phyloP scores from a whole-genome alignment of 1,140 invertebrate genomes.

The Chelonus insularis region DNA sequence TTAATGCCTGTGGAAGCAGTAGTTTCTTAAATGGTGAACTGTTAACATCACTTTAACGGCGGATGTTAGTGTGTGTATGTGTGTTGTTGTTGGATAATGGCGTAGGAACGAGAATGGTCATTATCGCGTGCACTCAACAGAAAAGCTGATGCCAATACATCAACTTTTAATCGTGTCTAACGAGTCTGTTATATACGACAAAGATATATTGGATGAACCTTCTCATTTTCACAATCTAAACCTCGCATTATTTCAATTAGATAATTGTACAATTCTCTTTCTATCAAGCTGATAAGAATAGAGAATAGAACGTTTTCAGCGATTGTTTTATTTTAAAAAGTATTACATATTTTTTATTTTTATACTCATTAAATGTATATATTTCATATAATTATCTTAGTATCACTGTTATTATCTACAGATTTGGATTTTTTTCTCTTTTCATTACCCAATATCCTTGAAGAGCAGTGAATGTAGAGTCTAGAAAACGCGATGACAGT shows the following conservation, averaged over 20 bases:
- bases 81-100: background rate
- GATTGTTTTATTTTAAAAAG: too few species aligned
- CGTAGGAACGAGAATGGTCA: background rate
- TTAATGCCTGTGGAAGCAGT: too few species aligned
- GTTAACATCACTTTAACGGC: too few species aligned
- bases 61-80: background rate
- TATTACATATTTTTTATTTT: too few species aligned
- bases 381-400: too few species aligned
- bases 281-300: background rate
- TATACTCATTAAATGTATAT: too few species aligned
- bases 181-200: slow-evolving; percentile 4
- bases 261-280: background rate
- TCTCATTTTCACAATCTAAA: background rate
- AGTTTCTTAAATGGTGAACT: too few species aligned
- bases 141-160: slow-evolving; percentile 7
- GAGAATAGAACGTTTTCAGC: too few species aligned
- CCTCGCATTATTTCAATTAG: background rate
- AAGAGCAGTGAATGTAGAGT: background rate
- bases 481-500: slow-evolving; percentile 8
- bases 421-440: too few species aligned
- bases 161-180: slow-evolving; percentile 14
- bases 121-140: background rate
- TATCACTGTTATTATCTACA: too few species aligned
- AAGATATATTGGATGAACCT: background rate
- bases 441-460: too few species aligned